Percentiles rank a stretch among this genome's conserved stretches.
Evolutionary conservation across 30 jellyfish, hydroid and myxozoan genomes (phyloP).

Genomic region (Pseudorhiza aurosa): DNA sequence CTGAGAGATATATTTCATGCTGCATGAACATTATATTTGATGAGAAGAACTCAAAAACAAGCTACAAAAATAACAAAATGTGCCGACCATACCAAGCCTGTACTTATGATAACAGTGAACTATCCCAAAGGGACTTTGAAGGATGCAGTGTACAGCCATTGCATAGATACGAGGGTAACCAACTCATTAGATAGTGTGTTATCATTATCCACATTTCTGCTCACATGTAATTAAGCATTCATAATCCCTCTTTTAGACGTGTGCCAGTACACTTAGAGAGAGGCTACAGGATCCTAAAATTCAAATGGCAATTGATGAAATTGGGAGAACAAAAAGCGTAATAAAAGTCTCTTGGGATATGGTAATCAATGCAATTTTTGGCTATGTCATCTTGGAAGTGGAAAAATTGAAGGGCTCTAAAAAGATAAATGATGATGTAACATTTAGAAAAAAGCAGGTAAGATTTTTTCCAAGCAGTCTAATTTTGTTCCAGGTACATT

Average conservation of each 20-base stretch:
- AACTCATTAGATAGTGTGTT: background rate
- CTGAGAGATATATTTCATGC: too few relatives aligned
- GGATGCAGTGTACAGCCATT: background rate
- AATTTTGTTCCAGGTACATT: background rate
- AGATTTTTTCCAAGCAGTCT: background rate
- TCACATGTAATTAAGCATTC: background rate
- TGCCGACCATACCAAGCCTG: too few relatives aligned
- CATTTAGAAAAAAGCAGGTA: constrained; percentile 38
- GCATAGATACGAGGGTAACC: background rate
- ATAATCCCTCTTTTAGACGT: constrained; percentile 5
- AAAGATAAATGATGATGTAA: constrained; percentile 58
- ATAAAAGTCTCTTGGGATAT: constrained; percentile 43
- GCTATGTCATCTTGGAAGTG: constrained; percentile 44
- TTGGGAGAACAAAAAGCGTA: background rate
- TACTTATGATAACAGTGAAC: background rate
- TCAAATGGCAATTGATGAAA: constrained; percentile 37
- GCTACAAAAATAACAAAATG: too few relatives aligned
- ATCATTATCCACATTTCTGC: background rate
- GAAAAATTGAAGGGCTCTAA: constrained; percentile 33
- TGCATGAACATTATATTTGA: too few relatives aligned
- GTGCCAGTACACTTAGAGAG: constrained; percentile 17
- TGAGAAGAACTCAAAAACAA: too few relatives aligned
- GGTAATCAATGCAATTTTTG: background rate
- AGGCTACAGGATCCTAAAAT: constrained; percentile 40
- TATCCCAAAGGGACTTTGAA: background rate